phyloP scores from a whole-genome alignment of 2,888 invertebrate genomes.

The Pecten maximus region DNA sequence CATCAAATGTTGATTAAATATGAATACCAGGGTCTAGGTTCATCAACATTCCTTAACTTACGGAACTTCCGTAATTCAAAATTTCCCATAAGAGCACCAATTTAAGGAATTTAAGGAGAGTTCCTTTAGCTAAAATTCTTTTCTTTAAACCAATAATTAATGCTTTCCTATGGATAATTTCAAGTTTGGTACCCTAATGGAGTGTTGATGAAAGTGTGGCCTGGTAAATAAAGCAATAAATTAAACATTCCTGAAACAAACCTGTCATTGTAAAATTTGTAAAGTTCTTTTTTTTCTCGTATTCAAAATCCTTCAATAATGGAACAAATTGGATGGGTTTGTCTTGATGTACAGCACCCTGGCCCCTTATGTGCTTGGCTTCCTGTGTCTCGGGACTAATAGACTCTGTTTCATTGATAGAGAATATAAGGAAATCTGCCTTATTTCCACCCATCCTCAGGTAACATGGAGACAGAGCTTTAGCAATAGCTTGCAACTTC shows the following conservation, averaged over 20 bases:
- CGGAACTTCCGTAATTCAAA: no score
- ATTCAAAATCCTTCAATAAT: slow-evolving; percentile 47
- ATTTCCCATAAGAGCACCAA: no score
- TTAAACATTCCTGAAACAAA: slow-evolving; percentile 37
- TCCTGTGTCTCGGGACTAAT: background rate
- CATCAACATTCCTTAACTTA: no score
- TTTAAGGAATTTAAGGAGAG: no score
- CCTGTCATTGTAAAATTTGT: slow-evolving; percentile 68
- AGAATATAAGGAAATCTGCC: slow-evolving; percentile 87
- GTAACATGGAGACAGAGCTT: slow-evolving; percentile 86
- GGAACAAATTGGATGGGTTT: background rate
- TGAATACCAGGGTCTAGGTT: no score
- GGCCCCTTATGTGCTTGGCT: background rate
- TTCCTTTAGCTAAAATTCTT: no score
- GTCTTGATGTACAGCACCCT: background rate
- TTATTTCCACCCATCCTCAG: slow-evolving; percentile 89
- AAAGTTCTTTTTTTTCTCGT: slow-evolving; percentile 44
- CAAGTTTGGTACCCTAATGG: no score
- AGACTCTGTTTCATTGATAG: background rate
- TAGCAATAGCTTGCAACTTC: slow-evolving; percentile 84
- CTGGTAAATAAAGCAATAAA: background rate
- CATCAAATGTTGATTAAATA: no score
- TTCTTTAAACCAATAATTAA: no score
- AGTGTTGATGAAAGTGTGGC: background rate
- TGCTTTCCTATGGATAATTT: no score